phyloP scores from a whole-genome alignment of 2,113 vertebrate genomes.

The Caranx ignobilis region DNA sequence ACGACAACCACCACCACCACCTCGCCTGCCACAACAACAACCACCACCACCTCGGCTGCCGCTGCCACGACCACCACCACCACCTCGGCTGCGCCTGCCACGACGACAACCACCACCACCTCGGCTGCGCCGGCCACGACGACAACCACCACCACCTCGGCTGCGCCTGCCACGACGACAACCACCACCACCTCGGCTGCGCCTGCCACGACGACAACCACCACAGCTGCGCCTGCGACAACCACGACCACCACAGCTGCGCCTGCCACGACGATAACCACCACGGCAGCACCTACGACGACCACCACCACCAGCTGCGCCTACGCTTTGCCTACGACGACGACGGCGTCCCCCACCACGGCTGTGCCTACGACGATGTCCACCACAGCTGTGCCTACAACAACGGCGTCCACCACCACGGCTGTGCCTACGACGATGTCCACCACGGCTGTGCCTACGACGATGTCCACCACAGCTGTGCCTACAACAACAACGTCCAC shows the following conservation, averaged over 20 bases:
- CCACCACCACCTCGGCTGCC: no score
- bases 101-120: neutral
- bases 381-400: neutral
- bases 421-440: neutral
- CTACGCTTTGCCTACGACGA: no score
- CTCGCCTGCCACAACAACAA: no score
- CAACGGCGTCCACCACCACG: neutral
- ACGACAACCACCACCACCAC: no score
- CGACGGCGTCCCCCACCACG: no score
- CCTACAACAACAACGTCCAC: neutral
- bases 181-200: neutral
- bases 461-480: neutral
- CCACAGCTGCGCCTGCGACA: accelerated
- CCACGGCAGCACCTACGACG: no score
- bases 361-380: neutral
- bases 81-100: no score
- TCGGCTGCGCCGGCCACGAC: accelerated
- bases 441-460: neutral
- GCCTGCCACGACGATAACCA: no score
- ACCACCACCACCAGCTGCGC: no score
- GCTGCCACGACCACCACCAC: no score
- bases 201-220: neutral
- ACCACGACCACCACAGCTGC: neutral
- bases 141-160: neutral
- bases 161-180: accelerated